Percentiles rank a stretch among this genome's conserved stretches.
phyloP scores from a whole-genome alignment of 1,140 invertebrate species.

The Mizuhopecten yessoensis region DNA sequence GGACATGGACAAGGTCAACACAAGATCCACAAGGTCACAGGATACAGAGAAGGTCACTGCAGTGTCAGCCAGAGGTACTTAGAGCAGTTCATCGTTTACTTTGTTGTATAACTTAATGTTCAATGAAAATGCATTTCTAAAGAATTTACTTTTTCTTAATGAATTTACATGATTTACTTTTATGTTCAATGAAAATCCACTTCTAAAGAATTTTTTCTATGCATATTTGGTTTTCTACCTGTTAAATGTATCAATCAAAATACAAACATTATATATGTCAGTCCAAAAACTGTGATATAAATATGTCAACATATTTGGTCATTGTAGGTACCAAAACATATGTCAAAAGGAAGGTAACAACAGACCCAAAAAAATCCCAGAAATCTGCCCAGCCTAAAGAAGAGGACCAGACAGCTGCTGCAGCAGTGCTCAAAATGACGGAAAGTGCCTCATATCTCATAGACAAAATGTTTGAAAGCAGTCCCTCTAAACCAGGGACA shows the following conservation, averaged over 20 bases:
- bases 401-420: conserved; percentile 22
- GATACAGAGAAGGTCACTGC: neutral
- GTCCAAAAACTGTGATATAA: no score
- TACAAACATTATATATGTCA: no score
- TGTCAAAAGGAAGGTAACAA: neutral
- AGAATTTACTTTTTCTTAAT: no score
- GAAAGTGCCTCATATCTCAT: conserved; percentile 74
- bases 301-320: neutral
- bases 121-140: no score
- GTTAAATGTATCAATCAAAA: no score
- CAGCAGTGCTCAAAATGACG: conserved; percentile 48
- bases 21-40: neutral
- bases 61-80: neutral
- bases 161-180: no score
- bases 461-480: conserved; percentile 76
- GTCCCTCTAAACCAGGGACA: conserved; percentile 38
- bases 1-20: neutral
- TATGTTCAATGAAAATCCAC: no score
- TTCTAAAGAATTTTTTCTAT: no score
- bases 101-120: no score
- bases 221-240: no score
- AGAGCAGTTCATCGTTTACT: no score
- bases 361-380: neutral
- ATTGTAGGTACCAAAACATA: conserved; percentile 1
- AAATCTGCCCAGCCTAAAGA: neutral